A percentile compares a stretch with the other conserved stretches of the same genome.
Conservation (phyloP, 2,888 invertebrate genomes). For the Oscheius sp. region DNA sequence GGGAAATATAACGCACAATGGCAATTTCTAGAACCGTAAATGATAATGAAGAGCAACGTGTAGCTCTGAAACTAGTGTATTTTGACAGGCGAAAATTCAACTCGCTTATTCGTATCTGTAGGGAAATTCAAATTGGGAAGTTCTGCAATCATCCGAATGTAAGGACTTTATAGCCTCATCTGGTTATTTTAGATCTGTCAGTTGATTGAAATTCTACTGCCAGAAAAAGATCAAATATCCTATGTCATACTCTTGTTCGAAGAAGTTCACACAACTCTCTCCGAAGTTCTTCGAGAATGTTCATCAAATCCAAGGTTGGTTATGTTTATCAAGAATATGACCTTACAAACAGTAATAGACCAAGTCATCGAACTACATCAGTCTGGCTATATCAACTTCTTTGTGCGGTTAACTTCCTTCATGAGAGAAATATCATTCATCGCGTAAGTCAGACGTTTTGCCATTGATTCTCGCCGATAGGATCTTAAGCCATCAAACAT, state of each 20-base stretch:
- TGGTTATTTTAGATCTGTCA: conserved; percentile 3
- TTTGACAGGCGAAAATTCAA: conserved; percentile 16
- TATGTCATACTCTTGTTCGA: conserved; percentile 18
- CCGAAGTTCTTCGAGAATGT: conserved; percentile 7
- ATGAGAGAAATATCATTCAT: conserved; percentile 19
- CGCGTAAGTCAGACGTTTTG: not conserved
- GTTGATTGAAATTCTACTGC: conserved; percentile 8
- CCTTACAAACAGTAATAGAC: not conserved
- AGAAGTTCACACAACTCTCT: conserved; percentile 11
- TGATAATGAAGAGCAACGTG: not conserved
- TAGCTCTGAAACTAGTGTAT: conserved; percentile 8
- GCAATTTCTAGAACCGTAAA: not conserved
- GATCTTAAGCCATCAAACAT: conserved; percentile 24
- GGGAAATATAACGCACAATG: not conserved
- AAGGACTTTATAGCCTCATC: not conserved
- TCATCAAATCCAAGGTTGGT: not conserved
- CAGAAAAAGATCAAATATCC: conserved; percentile 6
- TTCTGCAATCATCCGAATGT: conserved; percentile 22
- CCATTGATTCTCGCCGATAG: not conserved
- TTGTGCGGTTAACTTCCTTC: conserved; percentile 18
- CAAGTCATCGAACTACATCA: conserved; percentile 4
- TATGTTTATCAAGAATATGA: not conserved
- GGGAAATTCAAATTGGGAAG: conserved; percentile 22
- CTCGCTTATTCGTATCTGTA: conserved; percentile 3
- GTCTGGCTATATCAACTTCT: conserved; percentile 16